These are phyloP conservation scores for Mechanitis messenoides DNA, from an alignment of 2,888 invertebrate genomes.

Conservation along the genomic window DNA sequence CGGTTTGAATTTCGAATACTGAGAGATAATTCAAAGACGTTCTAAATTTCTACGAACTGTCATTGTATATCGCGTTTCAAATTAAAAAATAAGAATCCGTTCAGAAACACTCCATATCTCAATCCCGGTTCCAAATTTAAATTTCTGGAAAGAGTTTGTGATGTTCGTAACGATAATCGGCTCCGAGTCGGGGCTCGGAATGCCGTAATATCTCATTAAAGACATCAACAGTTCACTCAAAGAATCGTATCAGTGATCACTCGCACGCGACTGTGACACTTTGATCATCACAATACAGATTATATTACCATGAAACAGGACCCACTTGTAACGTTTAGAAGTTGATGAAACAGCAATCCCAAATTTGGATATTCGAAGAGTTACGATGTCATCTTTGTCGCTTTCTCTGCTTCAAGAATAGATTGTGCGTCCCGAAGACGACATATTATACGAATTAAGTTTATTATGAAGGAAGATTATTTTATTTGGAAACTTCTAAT, in stretches of 20 bases:
- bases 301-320: conserved; percentile 20
- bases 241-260: conserved; percentile 44
- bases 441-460: conserved; percentile 32
- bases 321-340: conserved; percentile 26
- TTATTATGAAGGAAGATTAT: conserved; percentile 26
- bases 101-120: conserved; percentile 63
- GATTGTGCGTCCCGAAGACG: conserved; percentile 35
- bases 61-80: conserved; percentile 58
- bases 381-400: conserved; percentile 66
- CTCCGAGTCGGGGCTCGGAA: conserved; percentile 54
- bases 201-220: conserved; percentile 71
- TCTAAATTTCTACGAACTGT: conserved; percentile 45
- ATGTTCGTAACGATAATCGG: conserved; percentile 66
- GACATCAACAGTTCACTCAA: conserved; percentile 45
- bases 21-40: conserved; percentile 17
- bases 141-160: conserved; percentile 67
- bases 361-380: conserved; percentile 65
- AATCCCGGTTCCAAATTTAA: conserved; percentile 69
- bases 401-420: conserved; percentile 55
- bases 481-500: conserved; percentile 15
- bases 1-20: conserved; percentile 19
- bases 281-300: conserved; percentile 28
- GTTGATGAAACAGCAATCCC: conserved; percentile 47
- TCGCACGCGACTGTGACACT: conserved; percentile 45
- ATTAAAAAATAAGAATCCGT: conserved; percentile 62